Percentiles rank a stretch among this genome's conserved stretches.
phyloP scores from a whole-genome alignment of 1,140 invertebrate species.

The Nasonia giraulti region DNA sequence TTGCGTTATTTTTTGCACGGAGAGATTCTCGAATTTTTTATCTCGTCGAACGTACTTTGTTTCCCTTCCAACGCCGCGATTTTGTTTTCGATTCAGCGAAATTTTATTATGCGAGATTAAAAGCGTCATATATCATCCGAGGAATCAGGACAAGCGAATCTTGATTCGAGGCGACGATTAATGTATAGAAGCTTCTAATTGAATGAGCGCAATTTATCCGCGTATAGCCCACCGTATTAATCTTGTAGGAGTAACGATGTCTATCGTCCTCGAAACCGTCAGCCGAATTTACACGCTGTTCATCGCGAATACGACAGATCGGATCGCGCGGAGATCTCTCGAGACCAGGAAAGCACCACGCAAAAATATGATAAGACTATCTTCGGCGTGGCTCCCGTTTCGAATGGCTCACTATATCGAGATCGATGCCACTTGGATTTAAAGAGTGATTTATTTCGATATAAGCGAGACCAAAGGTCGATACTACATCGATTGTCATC shows the following conservation, averaged over 20 bases:
- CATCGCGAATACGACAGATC: not conserved
- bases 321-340: not conserved
- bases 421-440: slow-evolving; percentile 23
- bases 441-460: slow-evolving; percentile 33
- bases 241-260: not conserved
- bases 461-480: slow-evolving; percentile 24
- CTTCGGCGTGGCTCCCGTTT: not conserved
- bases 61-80: too few relatives aligned
- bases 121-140: not conserved
- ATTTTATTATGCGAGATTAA: not conserved
- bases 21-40: too few relatives aligned
- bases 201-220: not conserved
- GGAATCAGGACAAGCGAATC: not conserved
- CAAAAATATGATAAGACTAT: slow-evolving; percentile 32
- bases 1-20: too few relatives aligned
- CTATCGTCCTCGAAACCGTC: not conserved
- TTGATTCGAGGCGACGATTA: not conserved
- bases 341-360: not conserved
- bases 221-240: too few relatives aligned
- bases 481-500: not conserved
- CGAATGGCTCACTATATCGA: not conserved
- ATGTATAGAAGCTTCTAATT: slow-evolving; percentile 14
- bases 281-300: not conserved
- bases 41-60: too few relatives aligned
- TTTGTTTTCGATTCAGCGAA: not conserved